phyloP scores from a whole-genome alignment of 2,888 invertebrate species.

The Chymomyza amoena region DNA sequence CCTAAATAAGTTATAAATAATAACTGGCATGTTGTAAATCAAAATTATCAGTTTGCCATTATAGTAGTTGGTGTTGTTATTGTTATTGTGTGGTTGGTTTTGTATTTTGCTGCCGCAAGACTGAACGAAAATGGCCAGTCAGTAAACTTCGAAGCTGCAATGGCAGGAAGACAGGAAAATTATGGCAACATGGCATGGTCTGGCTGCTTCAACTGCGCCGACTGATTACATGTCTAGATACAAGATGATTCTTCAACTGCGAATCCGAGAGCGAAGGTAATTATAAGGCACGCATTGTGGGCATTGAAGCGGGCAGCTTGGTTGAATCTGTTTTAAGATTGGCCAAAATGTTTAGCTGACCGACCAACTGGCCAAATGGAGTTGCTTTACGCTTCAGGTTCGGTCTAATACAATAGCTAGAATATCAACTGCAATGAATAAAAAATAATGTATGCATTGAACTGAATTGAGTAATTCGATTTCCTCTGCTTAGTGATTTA shows the following conservation, averaged over 20 bases:
- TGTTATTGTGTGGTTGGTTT: neutral
- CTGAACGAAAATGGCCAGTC: neutral
- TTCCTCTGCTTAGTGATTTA: too few relatives aligned
- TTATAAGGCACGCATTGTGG: constrained; percentile 40
- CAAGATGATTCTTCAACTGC: constrained; percentile 24
- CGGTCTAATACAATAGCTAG: neutral
- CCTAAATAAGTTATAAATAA: constrained; percentile 80
- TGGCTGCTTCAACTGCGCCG: neutral
- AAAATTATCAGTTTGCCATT: constrained; percentile 77
- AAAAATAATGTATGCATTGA: too few relatives aligned
- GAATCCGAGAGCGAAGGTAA: constrained; percentile 49
- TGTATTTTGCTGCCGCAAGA: neutral
- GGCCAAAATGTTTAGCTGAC: constrained; percentile 1
- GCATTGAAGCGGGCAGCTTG: constrained; percentile 1
- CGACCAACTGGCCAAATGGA: neutral
- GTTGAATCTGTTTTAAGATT: constrained; percentile 18
- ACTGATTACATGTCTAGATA: constrained; percentile 38
- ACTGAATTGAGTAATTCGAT: too few relatives aligned
- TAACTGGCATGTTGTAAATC: constrained; percentile 79
- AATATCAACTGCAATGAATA: neutral
- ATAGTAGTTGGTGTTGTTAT: constrained; percentile 2
- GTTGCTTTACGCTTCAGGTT: neutral
- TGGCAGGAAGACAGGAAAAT: neutral
- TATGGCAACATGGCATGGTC: neutral
- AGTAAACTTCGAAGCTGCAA: neutral